Evolutionary conservation across 2,797 vertebrate species (phyloP), one percentile per base, ranked within the genome.

Genomic region (Hippopotamyrus pictus): DNA sequence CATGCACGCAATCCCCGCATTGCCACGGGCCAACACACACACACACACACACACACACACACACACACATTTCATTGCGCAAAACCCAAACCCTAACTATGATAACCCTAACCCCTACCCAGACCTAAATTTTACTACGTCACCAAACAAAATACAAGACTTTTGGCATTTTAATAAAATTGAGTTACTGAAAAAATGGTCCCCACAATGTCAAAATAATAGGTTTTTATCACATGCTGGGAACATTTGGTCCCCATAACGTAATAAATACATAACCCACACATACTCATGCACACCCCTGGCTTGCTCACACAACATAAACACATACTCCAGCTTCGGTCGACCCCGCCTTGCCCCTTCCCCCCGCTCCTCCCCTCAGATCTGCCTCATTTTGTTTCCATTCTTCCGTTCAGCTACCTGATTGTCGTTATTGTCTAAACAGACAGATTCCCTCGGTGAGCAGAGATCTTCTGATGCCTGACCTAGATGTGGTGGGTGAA

Each of bases 341-440:
- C 29, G 1, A 25, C 73, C 8, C 59, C 59, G 2, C n/a, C 41
- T 48, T 6, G 2, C 19, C 0, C n/a, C 11, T 57, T n/a, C 3
- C 50, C 11, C 1, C n/a, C 37, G 1, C n/a, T 5, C 37, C 37
- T 22, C n/a, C 44, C 33, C n/a, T n/a, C n/a, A n/a, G n/a, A 65
- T 69, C 8, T 65, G 33, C 59, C 57, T 48, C 87, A 37, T 69
- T 88, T 19, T 69, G 44, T 88, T 88, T 88, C 53, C 37, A 9
- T 88, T 53, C 53, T 88, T 53, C 87, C 19, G 5, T 29, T 65
- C n/a, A 33, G 17, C 46, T 19, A 9, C 48, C 54, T 89, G 88
- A 89, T 89, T 85, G 25, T 85, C 1, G 48, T 51, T 65, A 50
- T 57, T 62, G 53, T 89, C 88, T 65, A 41, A 14, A 62, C 44